These are phyloP conservation scores for Orbicella faveolata DNA, from an alignment of 64 coral and sea anemone species.

Conservation along the genomic window DNA sequence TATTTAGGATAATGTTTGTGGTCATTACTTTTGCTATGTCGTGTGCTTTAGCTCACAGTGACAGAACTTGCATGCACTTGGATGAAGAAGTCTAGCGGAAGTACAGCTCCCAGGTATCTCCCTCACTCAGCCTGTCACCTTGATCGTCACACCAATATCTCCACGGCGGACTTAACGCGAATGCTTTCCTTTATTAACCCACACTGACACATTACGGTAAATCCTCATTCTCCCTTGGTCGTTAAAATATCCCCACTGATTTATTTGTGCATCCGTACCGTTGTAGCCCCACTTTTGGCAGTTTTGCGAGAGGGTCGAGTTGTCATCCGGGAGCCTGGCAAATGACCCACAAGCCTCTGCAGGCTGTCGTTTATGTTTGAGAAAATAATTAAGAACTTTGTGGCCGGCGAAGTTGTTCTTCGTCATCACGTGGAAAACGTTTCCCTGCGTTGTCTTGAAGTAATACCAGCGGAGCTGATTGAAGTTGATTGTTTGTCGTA, in stretches of 20 bases:
- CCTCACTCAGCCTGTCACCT: neutral
- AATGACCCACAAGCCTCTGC: constrained; percentile 5
- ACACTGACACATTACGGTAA: constrained; percentile 7
- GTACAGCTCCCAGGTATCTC: constrained; percentile 24
- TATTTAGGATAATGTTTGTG: no score
- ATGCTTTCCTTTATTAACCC: neutral
- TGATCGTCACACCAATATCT: constrained; percentile 31
- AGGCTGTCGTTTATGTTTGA: neutral
- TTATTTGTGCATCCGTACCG: neutral
- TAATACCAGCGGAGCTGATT: constrained; percentile 27
- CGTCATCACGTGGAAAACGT: constrained; percentile 25
- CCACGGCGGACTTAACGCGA: neutral
- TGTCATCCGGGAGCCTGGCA: constrained; percentile 16
- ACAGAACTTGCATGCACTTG: no score
- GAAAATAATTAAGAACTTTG: neutral
- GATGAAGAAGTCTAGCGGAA: neutral
- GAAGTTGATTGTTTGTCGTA: neutral
- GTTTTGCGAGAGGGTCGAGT: neutral
- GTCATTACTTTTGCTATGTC: no score
- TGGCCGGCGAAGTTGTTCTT: neutral
- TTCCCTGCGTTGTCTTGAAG: neutral
- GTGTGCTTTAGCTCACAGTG: no score
- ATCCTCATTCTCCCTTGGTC: neutral
- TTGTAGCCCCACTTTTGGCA: constrained; percentile 9
- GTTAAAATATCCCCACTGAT: neutral